Percentiles rank a stretch among this genome's conserved stretches.
Evolutionary conservation across 2,113 vertebrate genomes (phyloP).

Genomic region (Oostethus manadensis): DNA sequence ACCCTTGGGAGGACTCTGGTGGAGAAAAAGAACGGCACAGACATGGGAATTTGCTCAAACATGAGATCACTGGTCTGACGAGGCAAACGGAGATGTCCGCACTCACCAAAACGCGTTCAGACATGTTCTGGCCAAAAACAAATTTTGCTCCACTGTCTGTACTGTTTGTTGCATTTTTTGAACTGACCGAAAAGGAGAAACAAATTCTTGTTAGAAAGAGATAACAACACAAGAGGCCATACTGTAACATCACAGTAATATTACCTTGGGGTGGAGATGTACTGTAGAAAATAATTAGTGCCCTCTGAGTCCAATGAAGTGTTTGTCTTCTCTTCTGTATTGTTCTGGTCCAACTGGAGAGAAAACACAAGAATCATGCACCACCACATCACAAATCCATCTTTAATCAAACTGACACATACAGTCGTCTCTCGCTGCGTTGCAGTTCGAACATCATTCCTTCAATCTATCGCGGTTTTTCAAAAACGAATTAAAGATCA

Average conservation of each 20-base stretch:
- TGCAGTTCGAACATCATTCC: too few relatives aligned
- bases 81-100: not conserved
- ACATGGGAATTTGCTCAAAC: not conserved
- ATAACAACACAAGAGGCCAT: constrained; percentile 2
- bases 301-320: constrained; percentile 74
- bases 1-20: constrained; percentile 88
- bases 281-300: constrained; percentile 97
- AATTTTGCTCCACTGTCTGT: constrained; percentile 87
- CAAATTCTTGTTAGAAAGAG: not conserved
- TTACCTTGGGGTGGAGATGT: constrained; percentile 92
- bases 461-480: too few relatives aligned
- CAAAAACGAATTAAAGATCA: too few relatives aligned
- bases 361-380: not conserved
- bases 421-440: too few relatives aligned
- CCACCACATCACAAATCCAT: not conserved
- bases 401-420: not conserved
- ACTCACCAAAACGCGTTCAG: constrained; percentile 93
- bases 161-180: constrained; percentile 82
- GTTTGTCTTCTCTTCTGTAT: constrained; percentile 70
- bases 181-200: constrained; percentile 56
- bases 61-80: not conserved
- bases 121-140: constrained; percentile 99
- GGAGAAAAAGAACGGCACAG: constrained; percentile 19
- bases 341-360: constrained; percentile 80
- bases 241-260: not conserved